phyloP scores from a whole-genome alignment of 2,113 vertebrate species.

The Salvelinus namaycush region DNA sequence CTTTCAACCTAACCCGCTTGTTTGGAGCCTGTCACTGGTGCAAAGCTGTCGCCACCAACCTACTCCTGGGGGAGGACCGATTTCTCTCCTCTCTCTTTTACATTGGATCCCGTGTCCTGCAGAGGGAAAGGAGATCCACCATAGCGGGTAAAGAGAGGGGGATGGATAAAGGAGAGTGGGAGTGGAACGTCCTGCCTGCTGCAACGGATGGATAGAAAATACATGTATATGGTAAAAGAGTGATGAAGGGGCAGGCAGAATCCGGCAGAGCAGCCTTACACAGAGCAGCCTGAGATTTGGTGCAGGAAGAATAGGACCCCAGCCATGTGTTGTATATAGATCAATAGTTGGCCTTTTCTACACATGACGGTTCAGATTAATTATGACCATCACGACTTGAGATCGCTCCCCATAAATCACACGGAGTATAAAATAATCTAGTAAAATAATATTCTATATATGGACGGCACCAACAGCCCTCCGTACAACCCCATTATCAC shows the following conservation, averaged over 20 bases:
- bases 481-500: constrained; percentile 53
- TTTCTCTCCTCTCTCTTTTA: neutral
- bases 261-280: constrained; percentile 37
- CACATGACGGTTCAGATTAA: constrained; percentile 71
- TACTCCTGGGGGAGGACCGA: neutral
- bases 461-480: constrained; percentile 32
- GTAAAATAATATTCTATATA: constrained; percentile 59
- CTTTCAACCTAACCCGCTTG: constrained; percentile 5
- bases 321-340: constrained; percentile 67
- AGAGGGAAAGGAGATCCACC: neutral
- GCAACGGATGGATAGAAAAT: constrained; percentile 15
- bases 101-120: neutral
- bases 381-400: constrained; percentile 70
- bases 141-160: neutral
- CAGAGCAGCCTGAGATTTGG: constrained; percentile 37
- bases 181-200: neutral
- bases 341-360: constrained; percentile 63
- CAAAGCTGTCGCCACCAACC: neutral
- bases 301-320: constrained; percentile 65
- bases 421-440: constrained; percentile 69
- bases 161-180: neutral
- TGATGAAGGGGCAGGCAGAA: constrained; percentile 30
- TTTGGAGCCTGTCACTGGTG: constrained; percentile 1
- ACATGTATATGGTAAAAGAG: constrained; percentile 21
- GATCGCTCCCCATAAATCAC: constrained; percentile 71